phyloP scores from a whole-genome alignment of 1,140 invertebrate species.

The Monochamus saltuarius region DNA sequence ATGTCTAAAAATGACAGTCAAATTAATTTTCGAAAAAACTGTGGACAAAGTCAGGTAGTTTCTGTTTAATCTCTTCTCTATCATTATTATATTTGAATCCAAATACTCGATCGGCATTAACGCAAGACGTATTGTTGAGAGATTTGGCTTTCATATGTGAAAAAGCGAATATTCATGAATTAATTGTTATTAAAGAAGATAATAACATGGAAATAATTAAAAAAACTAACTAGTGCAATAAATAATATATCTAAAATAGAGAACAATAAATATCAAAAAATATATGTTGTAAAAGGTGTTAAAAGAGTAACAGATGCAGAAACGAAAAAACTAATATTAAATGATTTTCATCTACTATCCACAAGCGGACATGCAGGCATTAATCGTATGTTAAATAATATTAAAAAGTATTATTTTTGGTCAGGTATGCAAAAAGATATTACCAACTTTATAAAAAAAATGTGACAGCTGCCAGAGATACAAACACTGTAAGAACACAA shows the following conservation, averaged over 20 bases:
- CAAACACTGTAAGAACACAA: slow-evolving; percentile 26
- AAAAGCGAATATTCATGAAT: slow-evolving; percentile 23
- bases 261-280: slow-evolving; percentile 10
- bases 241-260: slow-evolving; percentile 14
- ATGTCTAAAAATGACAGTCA: background rate
- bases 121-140: slow-evolving; percentile 26
- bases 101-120: slow-evolving; percentile 19
- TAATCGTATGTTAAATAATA: slow-evolving; percentile 33
- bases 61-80: background rate
- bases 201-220: slow-evolving; percentile 7
- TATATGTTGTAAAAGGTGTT: slow-evolving; percentile 12
- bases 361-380: slow-evolving; percentile 33
- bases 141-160: slow-evolving; percentile 20
- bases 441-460: slow-evolving; percentile 25
- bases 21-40: background rate
- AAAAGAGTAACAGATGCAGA: slow-evolving; percentile 14
- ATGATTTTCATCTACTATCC: slow-evolving; percentile 26
- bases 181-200: slow-evolving; percentile 25
- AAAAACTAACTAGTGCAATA: slow-evolving; percentile 9
- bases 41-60: background rate
- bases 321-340: slow-evolving; percentile 22
- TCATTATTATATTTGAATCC: background rate
- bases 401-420: slow-evolving; percentile 33
- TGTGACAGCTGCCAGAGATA: slow-evolving; percentile 32
- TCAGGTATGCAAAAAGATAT: slow-evolving; percentile 22